Percentiles rank a stretch among this genome's conserved stretches.
phyloP scores from a whole-genome alignment of 2,113 vertebrate species.

The Hipposideros armiger region DNA sequence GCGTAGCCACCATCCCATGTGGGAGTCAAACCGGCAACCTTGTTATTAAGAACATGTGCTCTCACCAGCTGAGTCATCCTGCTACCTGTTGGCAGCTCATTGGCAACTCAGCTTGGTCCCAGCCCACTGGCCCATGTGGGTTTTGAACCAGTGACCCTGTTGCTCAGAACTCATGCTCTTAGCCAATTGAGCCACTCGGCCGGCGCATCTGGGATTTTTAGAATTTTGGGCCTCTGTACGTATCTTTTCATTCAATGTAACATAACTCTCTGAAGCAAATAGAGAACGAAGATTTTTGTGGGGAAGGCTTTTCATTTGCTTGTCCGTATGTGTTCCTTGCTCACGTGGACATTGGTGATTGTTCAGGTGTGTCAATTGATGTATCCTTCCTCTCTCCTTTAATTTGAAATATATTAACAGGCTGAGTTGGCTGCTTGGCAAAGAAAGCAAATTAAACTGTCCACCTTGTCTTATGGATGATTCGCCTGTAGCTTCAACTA shows the following conservation, averaged over 20 bases:
- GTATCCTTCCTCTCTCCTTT: background rate
- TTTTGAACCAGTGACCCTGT: no score
- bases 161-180: no score
- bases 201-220: background rate
- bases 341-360: background rate
- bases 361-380: no score
- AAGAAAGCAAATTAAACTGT: background rate
- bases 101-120: no score
- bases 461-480: background rate
- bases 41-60: no score
- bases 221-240: background rate
- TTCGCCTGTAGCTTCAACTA: background rate
- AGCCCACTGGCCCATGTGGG: no score
- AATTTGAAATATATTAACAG: background rate
- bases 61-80: no score
- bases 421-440: background rate
- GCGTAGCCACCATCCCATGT: no score
- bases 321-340: background rate
- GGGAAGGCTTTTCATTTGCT: background rate
- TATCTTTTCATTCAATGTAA: background rate
- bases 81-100: no score
- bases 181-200: no score
- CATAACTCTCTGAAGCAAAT: background rate
- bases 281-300: background rate
- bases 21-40: no score